Base-by-base conservation (phyloP, 2,888 invertebrate species). In the Noctua comes region DNA sequence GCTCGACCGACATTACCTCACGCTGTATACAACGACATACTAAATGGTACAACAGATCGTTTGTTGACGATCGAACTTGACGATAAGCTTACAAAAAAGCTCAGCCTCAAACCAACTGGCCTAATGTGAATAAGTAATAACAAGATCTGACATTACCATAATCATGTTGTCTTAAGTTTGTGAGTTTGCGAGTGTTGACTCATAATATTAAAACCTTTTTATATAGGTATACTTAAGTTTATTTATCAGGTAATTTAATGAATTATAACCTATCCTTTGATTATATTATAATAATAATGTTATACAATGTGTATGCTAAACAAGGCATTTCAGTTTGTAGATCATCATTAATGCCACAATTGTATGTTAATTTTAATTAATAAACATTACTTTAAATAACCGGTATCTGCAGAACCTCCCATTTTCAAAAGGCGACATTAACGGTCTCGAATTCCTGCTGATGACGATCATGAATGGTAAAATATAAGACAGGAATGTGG, bases 61-160 rank as follows among this genome's bases (percentile, higher is more conserved):
- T 84, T 85, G 80, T 86, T 82, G 80, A 64, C 66, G 71, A 80
- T 65, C 51, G 13, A 80, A 72, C 73, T 70, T 73, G 57, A 69
- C 48, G 77, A 85, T 79, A 83, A 88, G 80, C 85, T 78, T 57
- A 43, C 70, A 82, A 81, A 75, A 71, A 87, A 81, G 77, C 65
- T 82, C 40, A 16, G 48, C 27, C 71, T 68, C 21, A 59, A 64
- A 43, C n/a, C 7, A 18, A 36, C 18, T 16, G n/a, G 4, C 27
- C 10, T 59, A 54, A 51, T 65, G 21, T 66, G 43, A 68, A 73
- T 46, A 64, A 65, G 21, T 54, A 76, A 66, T 78, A 74, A 66
- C 62, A 72, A 66, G 51, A 72, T 84, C 8, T 31, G 27, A 24
- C 3, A 79, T 79, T 73, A 46, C 43, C 73, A 83, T 78, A 68